Base-by-base conservation (phyloP, 2,888 invertebrate genomes). In the Andrena marginata region DNA sequence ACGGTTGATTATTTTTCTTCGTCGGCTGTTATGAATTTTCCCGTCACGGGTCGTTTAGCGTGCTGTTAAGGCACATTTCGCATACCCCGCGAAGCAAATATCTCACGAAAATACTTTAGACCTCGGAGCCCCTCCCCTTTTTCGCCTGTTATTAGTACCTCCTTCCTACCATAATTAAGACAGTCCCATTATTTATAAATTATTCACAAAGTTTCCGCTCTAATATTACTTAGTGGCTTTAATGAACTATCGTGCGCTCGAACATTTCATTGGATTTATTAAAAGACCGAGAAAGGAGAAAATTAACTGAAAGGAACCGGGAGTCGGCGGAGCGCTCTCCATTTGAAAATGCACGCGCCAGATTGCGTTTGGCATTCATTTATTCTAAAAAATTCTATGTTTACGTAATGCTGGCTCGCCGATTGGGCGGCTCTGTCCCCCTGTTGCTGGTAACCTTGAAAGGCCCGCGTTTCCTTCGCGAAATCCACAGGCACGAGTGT, bases 1-100 rank as follows among this genome's bases (percentile, higher is more conserved):
- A 42, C n/a, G 42, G n/a, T 71, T 68, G 65, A 74, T 68, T 74
- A 71, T 68, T 76, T 76, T 59, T 72, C 56, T 64, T 67, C 33
- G 29, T 29, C 31, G 26, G 16, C 59, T 51, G 56, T 64, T 35
- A 63, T 49, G 51, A 68, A 26, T 67, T 82, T 75, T 59, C 26
- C 42, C 65, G 65, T 79, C 67, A 56, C 60, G 56, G 49, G 16
- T 72, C 72, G 49, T 77, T 77, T 72, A 51, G 20, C n/a, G 16
- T 3, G 13, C 29, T 48, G 23, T 26, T 42, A 49, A 49, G 60
- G 48, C 60, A 67, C 49, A 62, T 51, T 59, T 60, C 67, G 42
- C 42, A 16, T 42, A 42, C 42, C 26, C 20, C 3, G 29, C n/a
- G 7, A 68, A 68, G 2, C 29, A 33, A 60, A 33, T 49, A 60